These are phyloP conservation scores for Tiliacea citrago DNA, from an alignment of 2,888 invertebrate genomes.

Conservation along the genomic window DNA sequence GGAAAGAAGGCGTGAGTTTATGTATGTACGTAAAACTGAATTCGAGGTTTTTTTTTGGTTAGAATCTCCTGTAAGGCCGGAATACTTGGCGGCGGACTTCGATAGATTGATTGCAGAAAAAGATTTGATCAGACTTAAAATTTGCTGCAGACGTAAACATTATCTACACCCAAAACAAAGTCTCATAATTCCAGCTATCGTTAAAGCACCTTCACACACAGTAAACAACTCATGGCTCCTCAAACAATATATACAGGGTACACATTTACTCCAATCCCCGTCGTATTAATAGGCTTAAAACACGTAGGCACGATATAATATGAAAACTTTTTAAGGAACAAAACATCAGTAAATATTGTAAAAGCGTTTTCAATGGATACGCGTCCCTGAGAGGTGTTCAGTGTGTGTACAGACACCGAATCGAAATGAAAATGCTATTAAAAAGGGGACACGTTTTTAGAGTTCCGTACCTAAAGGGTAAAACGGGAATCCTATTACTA, in stretches of 20 bases:
- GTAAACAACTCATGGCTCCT: conserved; percentile 37
- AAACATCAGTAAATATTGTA: conserved; percentile 50
- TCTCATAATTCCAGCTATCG: neutral
- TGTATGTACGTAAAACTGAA: too few relatives aligned
- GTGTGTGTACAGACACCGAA: conserved; percentile 27
- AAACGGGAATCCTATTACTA: too few relatives aligned
- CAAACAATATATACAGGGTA: conserved; percentile 47
- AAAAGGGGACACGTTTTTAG: conserved; percentile 21
- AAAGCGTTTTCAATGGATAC: conserved; percentile 39
- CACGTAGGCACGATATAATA: conserved; percentile 35
- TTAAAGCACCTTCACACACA: conserved; percentile 20
- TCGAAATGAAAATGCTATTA: conserved; percentile 32
- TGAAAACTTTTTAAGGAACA: conserved; percentile 48
- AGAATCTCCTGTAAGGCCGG: too few relatives aligned
- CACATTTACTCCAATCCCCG: conserved; percentile 38
- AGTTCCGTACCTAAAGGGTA: too few relatives aligned
- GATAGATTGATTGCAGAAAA: neutral
- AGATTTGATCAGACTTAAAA: neutral
- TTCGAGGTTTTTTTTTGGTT: too few relatives aligned
- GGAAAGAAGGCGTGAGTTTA: too few relatives aligned
- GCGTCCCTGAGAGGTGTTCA: conserved; percentile 27
- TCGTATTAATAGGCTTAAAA: conserved; percentile 49
- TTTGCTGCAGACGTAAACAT: neutral
- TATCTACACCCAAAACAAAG: neutral
- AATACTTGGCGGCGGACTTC: neutral